Percentiles rank a stretch among this genome's conserved stretches.
These are phyloP conservation scores for Euschistus heros DNA, from an alignment of 1,140 invertebrate species.

Conservation along the genomic window DNA sequence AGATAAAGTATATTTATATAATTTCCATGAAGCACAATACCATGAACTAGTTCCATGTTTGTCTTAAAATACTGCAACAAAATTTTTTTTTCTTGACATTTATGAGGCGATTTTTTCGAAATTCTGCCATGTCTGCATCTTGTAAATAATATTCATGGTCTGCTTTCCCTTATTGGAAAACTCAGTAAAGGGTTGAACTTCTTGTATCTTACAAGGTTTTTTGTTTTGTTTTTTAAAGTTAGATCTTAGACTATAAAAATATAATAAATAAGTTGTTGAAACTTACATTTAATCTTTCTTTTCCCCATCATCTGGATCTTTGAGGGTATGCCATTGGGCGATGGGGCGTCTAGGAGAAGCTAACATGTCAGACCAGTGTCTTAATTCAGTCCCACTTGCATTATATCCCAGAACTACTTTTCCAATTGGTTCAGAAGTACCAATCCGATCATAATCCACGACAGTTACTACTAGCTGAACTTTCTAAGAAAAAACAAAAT, in stretches of 20 bases:
- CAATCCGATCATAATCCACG: conserved; percentile 99
- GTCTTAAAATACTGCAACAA: too few relatives aligned
- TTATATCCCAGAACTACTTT: conserved; percentile 95
- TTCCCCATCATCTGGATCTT: conserved; percentile 83
- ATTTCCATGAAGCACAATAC: too few relatives aligned
- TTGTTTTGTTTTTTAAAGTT: neutral
- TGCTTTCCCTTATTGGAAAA: neutral
- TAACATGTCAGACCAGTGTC: conserved; percentile 99
- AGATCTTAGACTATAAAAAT: neutral
- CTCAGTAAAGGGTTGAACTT: neutral
- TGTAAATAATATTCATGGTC: neutral
- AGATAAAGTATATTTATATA: too few relatives aligned
- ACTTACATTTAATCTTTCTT: conserved; percentile 62
- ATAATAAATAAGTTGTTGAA: neutral
- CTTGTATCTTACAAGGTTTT: too few relatives aligned
- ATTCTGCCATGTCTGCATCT: neutral
- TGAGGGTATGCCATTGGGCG: conserved; percentile 98
- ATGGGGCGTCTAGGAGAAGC: conserved; percentile 96
- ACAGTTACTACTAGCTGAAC: conserved; percentile 96
- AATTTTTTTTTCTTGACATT: neutral
- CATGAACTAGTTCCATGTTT: too few relatives aligned
- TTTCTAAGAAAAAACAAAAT: conserved; percentile 61
- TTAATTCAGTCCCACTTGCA: conserved; percentile 90
- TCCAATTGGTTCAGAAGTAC: conserved; percentile 97
- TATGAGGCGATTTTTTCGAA: neutral